A percentile compares a stretch with the other conserved stretches of the same genome.
Evolutionary conservation across 2,113 vertebrate genomes (phyloP).

Genomic region (Salvelinus sp.): DNA sequence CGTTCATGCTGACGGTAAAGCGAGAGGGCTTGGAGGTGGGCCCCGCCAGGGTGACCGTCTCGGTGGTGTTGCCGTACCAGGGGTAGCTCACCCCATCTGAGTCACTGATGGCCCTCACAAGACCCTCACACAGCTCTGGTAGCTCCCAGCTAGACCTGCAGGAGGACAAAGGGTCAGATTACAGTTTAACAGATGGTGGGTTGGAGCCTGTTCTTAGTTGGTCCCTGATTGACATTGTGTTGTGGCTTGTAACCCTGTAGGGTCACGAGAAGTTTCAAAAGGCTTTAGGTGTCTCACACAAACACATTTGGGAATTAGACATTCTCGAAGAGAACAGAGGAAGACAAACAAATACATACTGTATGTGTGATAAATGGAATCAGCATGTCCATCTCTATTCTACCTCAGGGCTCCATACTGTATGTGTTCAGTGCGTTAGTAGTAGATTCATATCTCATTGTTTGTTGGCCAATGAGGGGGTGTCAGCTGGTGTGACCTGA

Average conservation of each 20-base stretch:
- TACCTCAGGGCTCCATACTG: not conserved
- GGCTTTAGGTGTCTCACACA: not conserved
- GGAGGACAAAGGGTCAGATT: slow-evolving; percentile 41
- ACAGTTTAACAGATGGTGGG: not conserved
- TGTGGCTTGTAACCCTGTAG: not conserved
- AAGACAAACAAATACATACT: not conserved
- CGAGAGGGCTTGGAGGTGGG: slow-evolving; percentile 93
- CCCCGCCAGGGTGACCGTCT: slow-evolving; percentile 92
- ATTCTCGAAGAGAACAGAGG: too few species aligned
- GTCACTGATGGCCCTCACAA: slow-evolving; percentile 96
- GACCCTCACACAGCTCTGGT: slow-evolving; percentile 89
- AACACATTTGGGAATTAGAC: not conserved
- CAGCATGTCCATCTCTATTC: not conserved
- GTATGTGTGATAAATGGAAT: not conserved
- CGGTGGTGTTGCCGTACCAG: slow-evolving; percentile 98
- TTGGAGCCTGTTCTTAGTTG: not conserved
- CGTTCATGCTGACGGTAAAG: slow-evolving; percentile 97
- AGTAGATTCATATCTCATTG: slow-evolving; percentile 47
- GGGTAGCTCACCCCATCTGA: slow-evolving; percentile 97
- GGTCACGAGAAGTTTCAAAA: not conserved
- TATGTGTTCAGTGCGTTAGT: slow-evolving; percentile 29
- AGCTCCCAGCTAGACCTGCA: slow-evolving; percentile 97
- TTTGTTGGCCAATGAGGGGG: slow-evolving; percentile 26
- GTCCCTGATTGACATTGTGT: not conserved
- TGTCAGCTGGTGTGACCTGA: slow-evolving; percentile 40